Conservation (phyloP, 2,888 invertebrate genomes). For the Thalpophila matura region DNA sequence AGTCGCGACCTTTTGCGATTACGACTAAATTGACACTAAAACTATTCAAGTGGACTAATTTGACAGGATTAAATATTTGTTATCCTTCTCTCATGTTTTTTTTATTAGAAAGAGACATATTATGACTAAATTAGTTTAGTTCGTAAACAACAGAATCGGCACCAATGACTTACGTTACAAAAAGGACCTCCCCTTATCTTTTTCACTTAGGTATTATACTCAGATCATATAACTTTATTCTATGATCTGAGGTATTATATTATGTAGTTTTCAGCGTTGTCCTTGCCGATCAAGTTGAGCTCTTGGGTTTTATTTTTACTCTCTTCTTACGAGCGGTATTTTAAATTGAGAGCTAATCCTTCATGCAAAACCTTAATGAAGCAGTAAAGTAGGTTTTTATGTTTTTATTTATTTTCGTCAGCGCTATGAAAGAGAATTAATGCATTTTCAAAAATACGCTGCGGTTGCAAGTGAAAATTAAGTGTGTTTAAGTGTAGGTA, state of each 20-base stretch:
- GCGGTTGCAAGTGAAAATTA: not conserved
- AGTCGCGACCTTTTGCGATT: too few species aligned
- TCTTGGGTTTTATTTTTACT: slow-evolving; percentile 18
- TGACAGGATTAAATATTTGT: too few species aligned
- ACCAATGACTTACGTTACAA: slow-evolving; percentile 50
- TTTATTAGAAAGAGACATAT: too few species aligned
- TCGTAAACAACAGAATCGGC: slow-evolving; percentile 25
- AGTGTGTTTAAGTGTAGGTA: too few species aligned
- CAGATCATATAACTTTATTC: too few species aligned
- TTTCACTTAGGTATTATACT: too few species aligned
- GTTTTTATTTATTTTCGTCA: too few species aligned
- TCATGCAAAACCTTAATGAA: not conserved
- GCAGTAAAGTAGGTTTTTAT: not conserved
- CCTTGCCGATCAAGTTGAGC: slow-evolving; percentile 24
- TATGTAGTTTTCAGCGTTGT: slow-evolving; percentile 35
- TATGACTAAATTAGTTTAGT: too few species aligned
- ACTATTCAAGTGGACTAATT: too few species aligned
- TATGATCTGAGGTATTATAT: too few species aligned
- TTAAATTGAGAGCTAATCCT: slow-evolving; percentile 1
- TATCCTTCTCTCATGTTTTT: too few species aligned
- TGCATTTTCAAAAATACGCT: not conserved
- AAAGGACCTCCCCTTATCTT: slow-evolving; percentile 44
- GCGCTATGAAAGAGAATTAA: not conserved
- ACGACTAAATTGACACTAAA: too few species aligned
- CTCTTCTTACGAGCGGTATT: slow-evolving; percentile 16